These are phyloP conservation scores for Leucosticte australis DNA, from an alignment of 2,113 vertebrate genomes.

Conservation along the genomic window DNA sequence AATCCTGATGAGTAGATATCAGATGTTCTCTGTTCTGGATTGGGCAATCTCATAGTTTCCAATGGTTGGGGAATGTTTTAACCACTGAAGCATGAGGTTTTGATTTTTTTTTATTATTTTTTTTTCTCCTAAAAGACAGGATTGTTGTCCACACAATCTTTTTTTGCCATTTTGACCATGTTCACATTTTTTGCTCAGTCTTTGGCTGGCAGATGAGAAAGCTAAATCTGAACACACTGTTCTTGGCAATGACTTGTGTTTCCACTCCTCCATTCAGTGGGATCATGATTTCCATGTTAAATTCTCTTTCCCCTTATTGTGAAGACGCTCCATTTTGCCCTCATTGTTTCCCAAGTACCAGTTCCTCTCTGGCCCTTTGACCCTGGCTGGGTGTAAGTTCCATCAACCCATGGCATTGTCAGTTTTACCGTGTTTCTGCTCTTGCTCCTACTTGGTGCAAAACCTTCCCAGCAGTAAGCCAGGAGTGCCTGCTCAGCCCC, in stretches of 20 bases:
- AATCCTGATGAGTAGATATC: neutral
- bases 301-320: neutral
- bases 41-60: conserved; percentile 63
- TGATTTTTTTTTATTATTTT: neutral
- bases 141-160: conserved; percentile 36
- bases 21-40: neutral
- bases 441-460: neutral
- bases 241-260: conserved; percentile 33
- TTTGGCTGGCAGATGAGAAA: conserved; percentile 55
- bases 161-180: conserved; percentile 57
- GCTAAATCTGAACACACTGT: conserved; percentile 55
- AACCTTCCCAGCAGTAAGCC: neutral
- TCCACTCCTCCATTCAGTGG: conserved; percentile 12
- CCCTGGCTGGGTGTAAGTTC: neutral
- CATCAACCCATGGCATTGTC: neutral
- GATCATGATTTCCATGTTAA: conserved; percentile 14
- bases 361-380: neutral
- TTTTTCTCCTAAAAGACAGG: neutral
- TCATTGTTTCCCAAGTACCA: neutral
- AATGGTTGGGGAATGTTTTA: conserved; percentile 14
- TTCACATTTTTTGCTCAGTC: conserved; percentile 42
- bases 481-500: neutral
- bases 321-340: neutral
- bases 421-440: neutral
- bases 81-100: conserved; percentile 56